A percentile compares a stretch with the other conserved stretches of the same genome.
Conservation (phyloP, 2,888 invertebrate species). For the Acholoe squamosa region DNA sequence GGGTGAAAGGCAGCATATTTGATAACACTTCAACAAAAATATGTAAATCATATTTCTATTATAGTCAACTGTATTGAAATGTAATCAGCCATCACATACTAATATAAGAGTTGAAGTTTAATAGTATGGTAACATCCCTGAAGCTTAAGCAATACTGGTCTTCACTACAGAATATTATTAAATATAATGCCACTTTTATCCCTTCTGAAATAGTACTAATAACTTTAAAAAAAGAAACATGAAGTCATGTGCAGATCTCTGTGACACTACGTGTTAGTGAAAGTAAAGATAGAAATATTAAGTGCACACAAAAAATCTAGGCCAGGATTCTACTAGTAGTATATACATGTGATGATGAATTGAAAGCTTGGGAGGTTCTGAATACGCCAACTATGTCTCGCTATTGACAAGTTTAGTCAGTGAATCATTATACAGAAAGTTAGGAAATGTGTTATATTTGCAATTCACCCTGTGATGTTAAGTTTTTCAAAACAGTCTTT, state of each 20-base stretch:
- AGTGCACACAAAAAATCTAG: not conserved
- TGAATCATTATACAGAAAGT: not conserved
- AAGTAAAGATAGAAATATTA: not conserved
- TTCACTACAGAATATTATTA: not conserved
- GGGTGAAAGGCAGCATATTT: not conserved
- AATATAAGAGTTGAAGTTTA: not conserved
- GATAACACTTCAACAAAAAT: not conserved
- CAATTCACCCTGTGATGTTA: not conserved
- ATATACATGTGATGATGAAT: not conserved
- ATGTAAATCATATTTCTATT: not conserved
- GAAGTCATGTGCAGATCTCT: slow-evolving; percentile 29
- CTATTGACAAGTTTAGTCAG: not conserved
- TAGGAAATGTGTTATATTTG: slow-evolving; percentile 17
- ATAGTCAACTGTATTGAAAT: not conserved
- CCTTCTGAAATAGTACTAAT: not conserved
- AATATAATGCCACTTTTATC: not conserved
- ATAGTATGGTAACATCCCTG: not conserved
- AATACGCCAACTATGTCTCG: slow-evolving; percentile 8
- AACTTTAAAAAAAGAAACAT: not conserved
- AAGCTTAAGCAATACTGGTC: too few relatives aligned
- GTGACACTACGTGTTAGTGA: not conserved
- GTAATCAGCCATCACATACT: not conserved
- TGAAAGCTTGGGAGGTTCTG: not conserved
- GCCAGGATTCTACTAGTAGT: not conserved
- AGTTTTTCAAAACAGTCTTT: not conserved